phyloP scores from a whole-genome alignment of 2,888 invertebrate species.

The Bursaphelenchus okinawaensis region DNA sequence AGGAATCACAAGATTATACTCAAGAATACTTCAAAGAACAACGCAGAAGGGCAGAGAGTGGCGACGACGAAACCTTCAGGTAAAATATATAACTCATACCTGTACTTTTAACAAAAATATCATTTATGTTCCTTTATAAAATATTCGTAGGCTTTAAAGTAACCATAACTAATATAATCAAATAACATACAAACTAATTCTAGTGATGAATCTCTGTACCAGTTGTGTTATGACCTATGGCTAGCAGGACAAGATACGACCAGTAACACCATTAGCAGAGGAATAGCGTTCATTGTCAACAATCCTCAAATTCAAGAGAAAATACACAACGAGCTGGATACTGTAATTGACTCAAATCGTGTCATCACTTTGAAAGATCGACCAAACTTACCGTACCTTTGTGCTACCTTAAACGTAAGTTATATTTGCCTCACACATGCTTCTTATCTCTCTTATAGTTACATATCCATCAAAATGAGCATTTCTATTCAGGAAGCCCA shows the following conservation, averaged over 20 bases:
- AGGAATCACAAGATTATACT: slow-evolving; percentile 10
- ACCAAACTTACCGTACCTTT: slow-evolving; percentile 20
- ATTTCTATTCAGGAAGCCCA: slow-evolving; percentile 11
- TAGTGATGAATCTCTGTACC: background rate
- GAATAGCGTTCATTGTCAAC: background rate
- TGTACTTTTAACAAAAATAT: no score
- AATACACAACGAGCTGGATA: slow-evolving; percentile 27
- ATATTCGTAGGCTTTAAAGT: no score
- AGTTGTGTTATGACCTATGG: slow-evolving; percentile 7
- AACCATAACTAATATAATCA: no score
- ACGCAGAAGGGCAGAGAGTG: background rate
- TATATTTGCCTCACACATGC: no score
- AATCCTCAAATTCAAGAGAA: slow-evolving; percentile 22
- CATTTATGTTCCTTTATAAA: no score
- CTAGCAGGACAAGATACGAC: slow-evolving; percentile 9
- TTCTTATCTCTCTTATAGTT: no score
- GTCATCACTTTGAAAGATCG: slow-evolving; percentile 23
- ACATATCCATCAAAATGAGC: no score
- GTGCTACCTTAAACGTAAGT: slow-evolving; percentile 14
- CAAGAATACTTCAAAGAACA: slow-evolving; percentile 12
- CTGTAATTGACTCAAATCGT: slow-evolving; percentile 28
- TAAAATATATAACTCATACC: no score
- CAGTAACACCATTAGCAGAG: slow-evolving; percentile 4
- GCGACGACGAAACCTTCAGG: background rate
- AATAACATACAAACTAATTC: no score